These are phyloP conservation scores for Drosophila lini DNA, from an alignment of 1,140 invertebrate species.

Conservation along the genomic window DNA sequence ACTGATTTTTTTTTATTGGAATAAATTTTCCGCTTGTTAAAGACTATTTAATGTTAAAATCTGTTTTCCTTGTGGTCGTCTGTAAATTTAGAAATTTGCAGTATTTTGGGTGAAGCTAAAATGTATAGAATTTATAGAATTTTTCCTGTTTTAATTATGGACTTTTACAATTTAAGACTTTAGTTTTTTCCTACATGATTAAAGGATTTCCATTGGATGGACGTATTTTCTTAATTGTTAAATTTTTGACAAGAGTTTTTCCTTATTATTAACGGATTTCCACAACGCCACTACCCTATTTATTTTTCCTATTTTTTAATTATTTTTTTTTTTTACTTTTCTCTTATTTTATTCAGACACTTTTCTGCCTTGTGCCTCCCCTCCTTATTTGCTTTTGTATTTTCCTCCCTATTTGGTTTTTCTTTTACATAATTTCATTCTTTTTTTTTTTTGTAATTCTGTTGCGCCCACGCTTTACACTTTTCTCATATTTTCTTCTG, in stretches of 20 bases:
- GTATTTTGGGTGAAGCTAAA: neutral
- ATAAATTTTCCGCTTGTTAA: neutral
- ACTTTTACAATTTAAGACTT: too few relatives aligned
- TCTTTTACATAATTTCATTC: neutral
- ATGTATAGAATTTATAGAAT: neutral
- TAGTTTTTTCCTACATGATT: too few relatives aligned
- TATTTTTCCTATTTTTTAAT: neutral
- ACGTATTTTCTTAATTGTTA: neutral
- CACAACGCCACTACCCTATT: too few relatives aligned
- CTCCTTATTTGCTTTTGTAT: neutral
- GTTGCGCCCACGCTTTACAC: constrained; percentile 4
- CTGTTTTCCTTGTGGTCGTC: neutral
- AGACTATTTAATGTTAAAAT: neutral
- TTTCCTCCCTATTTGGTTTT: neutral
- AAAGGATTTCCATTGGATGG: too few relatives aligned
- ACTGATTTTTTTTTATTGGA: neutral
- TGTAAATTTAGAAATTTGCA: neutral
- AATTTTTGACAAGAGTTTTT: neutral
- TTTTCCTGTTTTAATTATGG: neutral
- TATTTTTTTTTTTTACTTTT: neutral
- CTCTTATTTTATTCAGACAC: neutral
- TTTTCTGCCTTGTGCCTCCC: neutral
- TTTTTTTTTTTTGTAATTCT: neutral
- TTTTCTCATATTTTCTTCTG: neutral
- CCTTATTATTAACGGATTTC: neutral